A percentile compares a stretch with the other conserved stretches of the same genome.
These are phyloP conservation scores for Willowsia nigromaculata DNA, from an alignment of 2,888 invertebrate species.

Conservation along the genomic window DNA sequence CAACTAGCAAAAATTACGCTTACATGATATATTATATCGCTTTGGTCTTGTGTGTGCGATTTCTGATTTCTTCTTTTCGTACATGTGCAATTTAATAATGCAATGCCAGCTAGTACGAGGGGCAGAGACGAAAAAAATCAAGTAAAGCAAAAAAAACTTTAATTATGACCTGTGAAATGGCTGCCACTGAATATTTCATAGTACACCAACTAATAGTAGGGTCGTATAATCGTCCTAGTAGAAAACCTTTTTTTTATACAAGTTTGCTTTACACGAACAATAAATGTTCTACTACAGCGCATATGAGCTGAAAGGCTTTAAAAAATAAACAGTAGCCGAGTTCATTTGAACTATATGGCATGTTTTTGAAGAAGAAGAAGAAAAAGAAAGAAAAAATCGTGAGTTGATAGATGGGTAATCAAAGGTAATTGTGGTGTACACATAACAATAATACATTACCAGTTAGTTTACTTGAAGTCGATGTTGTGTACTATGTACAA, in stretches of 20 bases:
- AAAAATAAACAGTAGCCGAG: slow-evolving; percentile 48
- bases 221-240: too few species aligned
- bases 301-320: background rate
- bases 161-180: slow-evolving; percentile 46
- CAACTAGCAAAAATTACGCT: slow-evolving; percentile 7
- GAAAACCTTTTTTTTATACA: too few species aligned
- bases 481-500: background rate
- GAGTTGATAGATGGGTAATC: slow-evolving; percentile 66
- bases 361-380: slow-evolving; percentile 41
- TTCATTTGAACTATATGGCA: slow-evolving; percentile 62
- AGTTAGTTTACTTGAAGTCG: background rate
- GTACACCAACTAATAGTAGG: background rate
- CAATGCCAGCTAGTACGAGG: background rate
- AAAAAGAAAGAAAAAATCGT: slow-evolving; percentile 5
- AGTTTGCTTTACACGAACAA: background rate
- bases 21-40: background rate
- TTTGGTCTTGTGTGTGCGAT: slow-evolving; percentile 23
- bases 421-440: slow-evolving; percentile 64
- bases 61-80: slow-evolving; percentile 15
- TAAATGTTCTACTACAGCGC: background rate
- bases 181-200: slow-evolving; percentile 25
- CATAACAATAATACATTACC: background rate
- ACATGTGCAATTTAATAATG: slow-evolving; percentile 14
- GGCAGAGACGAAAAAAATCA: background rate
- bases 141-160: slow-evolving; percentile 31